Conservation (phyloP, 2,888 invertebrate species). For the Encarsia formosa region DNA sequence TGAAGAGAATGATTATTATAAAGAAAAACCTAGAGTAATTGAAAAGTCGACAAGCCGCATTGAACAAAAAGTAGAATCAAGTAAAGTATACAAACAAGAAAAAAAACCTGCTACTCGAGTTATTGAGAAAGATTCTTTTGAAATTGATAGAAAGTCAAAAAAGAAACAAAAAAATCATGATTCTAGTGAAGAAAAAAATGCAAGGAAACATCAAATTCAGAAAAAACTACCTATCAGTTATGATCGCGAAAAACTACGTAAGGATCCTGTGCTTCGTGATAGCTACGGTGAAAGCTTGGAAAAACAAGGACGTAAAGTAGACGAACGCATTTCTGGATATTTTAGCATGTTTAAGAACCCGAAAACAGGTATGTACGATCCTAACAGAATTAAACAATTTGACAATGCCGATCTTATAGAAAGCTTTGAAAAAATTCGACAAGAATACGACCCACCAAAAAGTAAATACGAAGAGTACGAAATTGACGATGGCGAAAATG, state of each 20-base stretch:
- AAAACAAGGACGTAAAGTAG: conserved; percentile 34
- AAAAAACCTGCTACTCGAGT: not conserved
- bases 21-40: conserved; percentile 9
- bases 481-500: conserved; percentile 19
- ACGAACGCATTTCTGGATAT: conserved; percentile 42
- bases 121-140: not conserved
- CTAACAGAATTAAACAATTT: conserved; percentile 13
- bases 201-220: too few relatives aligned
- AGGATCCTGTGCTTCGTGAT: conserved; percentile 36
- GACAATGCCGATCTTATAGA: conserved; percentile 6
- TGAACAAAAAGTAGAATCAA: too few relatives aligned
- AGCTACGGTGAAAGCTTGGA: conserved; percentile 46
- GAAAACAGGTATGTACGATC: conserved; percentile 31
- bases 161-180: too few relatives aligned
- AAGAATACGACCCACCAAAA: conserved; percentile 22
- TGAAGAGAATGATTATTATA: conserved; percentile 11
- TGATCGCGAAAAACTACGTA: conserved; percentile 17
- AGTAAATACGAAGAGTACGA: conserved; percentile 44
- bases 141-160: too few relatives aligned
- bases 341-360: conserved; percentile 38
- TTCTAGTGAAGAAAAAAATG: too few relatives aligned
- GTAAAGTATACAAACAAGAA: not conserved
- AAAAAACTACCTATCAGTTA: conserved; percentile 8
- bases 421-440: conserved; percentile 12
- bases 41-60: not conserved